These are phyloP conservation scores for Drosophila chauvacae DNA, from an alignment of 1,140 invertebrate species.

Conservation along the genomic window DNA sequence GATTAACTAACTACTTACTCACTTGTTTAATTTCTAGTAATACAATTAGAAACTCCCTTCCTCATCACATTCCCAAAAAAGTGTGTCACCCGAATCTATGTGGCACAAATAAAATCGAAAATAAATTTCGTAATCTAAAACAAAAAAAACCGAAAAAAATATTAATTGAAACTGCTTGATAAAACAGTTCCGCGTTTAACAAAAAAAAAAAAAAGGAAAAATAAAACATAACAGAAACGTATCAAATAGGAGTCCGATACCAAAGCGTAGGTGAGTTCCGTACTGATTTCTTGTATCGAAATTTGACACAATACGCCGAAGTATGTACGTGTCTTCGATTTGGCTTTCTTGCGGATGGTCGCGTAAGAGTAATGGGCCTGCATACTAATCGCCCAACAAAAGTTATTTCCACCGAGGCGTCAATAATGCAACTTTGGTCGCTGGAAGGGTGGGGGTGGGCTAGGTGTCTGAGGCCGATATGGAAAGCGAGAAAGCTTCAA, in stretches of 20 bases:
- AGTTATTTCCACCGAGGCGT: conserved; percentile 74
- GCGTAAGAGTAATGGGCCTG: conserved; percentile 69
- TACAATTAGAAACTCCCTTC: background rate
- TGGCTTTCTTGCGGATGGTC: conserved; percentile 70
- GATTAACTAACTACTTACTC: no score
- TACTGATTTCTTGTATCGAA: conserved; percentile 83
- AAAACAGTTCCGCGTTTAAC: conserved; percentile 57
- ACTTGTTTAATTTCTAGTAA: background rate
- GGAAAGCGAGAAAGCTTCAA: conserved; percentile 78
- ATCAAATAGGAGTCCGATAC: conserved; percentile 63
- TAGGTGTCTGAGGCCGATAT: conserved; percentile 52
- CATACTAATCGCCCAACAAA: conserved; percentile 72
- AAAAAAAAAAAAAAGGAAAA: conserved; percentile 16
- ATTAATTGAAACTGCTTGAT: conserved; percentile 42
- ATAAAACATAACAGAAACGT: conserved; percentile 8
- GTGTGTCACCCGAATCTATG: conserved; percentile 46
- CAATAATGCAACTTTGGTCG: conserved; percentile 71
- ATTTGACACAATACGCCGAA: conserved; percentile 80
- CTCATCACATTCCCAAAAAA: background rate
- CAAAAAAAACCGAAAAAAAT: conserved; percentile 55
- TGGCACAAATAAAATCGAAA: conserved; percentile 62
- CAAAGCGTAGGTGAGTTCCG: conserved; percentile 74
- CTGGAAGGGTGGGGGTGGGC: conserved; percentile 12
- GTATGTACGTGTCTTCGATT: conserved; percentile 74
- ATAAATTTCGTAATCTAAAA: conserved; percentile 67